phyloP scores from a whole-genome alignment of 2,797 vertebrate genomes.

The Schizopygopsis pylzovi region DNA sequence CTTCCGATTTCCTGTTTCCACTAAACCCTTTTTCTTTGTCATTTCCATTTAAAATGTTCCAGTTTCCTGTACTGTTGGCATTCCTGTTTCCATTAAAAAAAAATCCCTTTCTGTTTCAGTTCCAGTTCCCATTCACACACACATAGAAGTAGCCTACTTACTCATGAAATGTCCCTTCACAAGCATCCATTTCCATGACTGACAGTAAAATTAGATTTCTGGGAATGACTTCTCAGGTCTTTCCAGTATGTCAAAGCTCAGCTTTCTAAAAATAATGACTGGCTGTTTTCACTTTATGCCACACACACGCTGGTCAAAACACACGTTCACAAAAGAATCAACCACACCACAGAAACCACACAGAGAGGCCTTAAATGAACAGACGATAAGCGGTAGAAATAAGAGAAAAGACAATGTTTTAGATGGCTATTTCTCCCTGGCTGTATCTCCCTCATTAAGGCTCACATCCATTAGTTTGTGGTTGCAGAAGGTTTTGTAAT shows the following conservation, averaged over 20 bases:
- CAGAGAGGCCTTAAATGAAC: slow-evolving; percentile 15
- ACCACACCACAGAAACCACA: slow-evolving; percentile 49
- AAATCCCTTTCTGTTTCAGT: neutral
- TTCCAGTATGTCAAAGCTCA: slow-evolving; percentile 67
- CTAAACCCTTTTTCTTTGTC: neutral
- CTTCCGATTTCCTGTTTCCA: neutral
- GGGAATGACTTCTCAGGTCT: slow-evolving; percentile 68
- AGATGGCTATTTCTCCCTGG: slow-evolving; percentile 26
- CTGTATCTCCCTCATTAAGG: slow-evolving; percentile 14
- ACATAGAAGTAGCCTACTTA: neutral
- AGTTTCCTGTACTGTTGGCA: neutral
- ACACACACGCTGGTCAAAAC: slow-evolving; percentile 45
- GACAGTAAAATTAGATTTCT: slow-evolving; percentile 73
- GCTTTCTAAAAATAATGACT: slow-evolving; percentile 70
- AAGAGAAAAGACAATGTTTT: slow-evolving; percentile 19
- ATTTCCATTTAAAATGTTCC: neutral
- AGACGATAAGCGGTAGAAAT: slow-evolving; percentile 27
- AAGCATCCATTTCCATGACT: slow-evolving; percentile 58
- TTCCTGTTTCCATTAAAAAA: neutral
- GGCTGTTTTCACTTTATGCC: slow-evolving; percentile 60
- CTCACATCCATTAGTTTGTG: slow-evolving; percentile 42
- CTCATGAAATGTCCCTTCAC: slow-evolving; percentile 9
- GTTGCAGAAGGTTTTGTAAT: slow-evolving; percentile 27
- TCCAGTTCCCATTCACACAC: slow-evolving; percentile 1
- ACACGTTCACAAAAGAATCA: slow-evolving; percentile 52